Evolutionary conservation across 2,113 vertebrate genomes (phyloP), one percentile per base, ranked within the genome.

Genomic region (Xyrauchen texanus): DNA sequence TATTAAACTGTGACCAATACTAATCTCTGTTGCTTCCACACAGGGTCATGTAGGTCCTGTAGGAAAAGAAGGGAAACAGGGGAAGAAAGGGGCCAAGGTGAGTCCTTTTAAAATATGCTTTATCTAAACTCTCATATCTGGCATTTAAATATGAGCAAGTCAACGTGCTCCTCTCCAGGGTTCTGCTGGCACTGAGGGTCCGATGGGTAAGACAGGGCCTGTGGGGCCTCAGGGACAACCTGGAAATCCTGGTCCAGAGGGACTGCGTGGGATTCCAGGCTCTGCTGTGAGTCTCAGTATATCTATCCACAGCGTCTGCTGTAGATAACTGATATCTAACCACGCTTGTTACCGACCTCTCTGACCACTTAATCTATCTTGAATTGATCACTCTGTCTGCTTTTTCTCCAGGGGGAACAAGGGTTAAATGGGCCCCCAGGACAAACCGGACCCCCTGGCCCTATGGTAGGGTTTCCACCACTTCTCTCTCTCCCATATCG

Each of bases 71-170:
- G 96, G 96, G 52, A 95, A 90, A 76, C 92, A 96, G 85, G 96
- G 96, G 1, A 92, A 92, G 83, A 97, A 96, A 68, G 96, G 96
- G 52, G 78, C 84, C 66, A 98, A 96, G 93, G 96, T 97, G 85
- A 87, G 87, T n/a, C 1, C 52, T 55, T 60, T 58, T 42, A 12
- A 51, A 6, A 47, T 45, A 52, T 16, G 12, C 4, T 16, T 47
- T 3, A 13, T 16, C 8, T 21, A 47, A 66, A 46, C 9, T 67
- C 6, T 61, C 9, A 8, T 57, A 44, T 7, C 42, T 53, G 4
- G 9, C 1, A 2, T 9, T 57, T 42, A 70, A 3, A 67, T 8
- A 4, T n/a, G 21, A 0, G 42, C 51, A 68, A 15, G 10, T 51
- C 45, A 8, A 13, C 13, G 6, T 58, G 60, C 21, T 52, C 8